Evolutionary conservation across 2,797 vertebrate genomes (phyloP).

Genomic region (Chlorospingus semifuscus): DNA sequence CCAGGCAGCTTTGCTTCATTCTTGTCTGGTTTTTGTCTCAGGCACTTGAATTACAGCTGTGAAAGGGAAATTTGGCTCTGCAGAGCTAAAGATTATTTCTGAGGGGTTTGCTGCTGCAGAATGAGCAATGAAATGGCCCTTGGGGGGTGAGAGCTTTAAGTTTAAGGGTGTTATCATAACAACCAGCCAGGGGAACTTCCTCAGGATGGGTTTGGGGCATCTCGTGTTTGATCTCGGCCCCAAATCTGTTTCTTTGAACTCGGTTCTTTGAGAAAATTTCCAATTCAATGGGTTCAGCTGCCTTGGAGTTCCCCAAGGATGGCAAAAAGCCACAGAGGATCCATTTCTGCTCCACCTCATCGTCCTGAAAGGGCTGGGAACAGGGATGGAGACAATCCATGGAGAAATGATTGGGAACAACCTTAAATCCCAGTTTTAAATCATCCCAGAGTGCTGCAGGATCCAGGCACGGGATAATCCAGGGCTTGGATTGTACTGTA

Average conservation of each 20-base stretch:
- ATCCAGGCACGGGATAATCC: background rate
- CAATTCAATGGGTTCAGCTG: background rate
- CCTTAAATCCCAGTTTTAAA: rapidly evolving
- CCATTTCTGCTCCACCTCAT: background rate
- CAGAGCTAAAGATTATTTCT: background rate
- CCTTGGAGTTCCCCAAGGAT: background rate
- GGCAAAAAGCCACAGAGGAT: background rate
- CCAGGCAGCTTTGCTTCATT: background rate
- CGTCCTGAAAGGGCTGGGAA: background rate
- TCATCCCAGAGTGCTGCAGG: background rate
- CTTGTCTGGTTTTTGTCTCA: background rate
- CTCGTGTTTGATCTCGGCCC: background rate
- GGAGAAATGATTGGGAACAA: background rate
- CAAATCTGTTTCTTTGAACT: background rate
- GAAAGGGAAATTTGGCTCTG: background rate
- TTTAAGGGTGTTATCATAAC: background rate
- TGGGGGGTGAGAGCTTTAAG: background rate
- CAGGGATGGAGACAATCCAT: background rate
- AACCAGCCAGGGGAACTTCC: background rate
- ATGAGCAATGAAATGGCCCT: background rate
- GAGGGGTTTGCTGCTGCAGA: background rate
- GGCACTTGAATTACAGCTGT: background rate
- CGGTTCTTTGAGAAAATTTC: background rate
- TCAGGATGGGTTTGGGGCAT: background rate
- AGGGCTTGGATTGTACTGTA: background rate